Base-by-base conservation (phyloP, 2,113 vertebrate genomes). In the Aldabrachelys gigantea region DNA sequence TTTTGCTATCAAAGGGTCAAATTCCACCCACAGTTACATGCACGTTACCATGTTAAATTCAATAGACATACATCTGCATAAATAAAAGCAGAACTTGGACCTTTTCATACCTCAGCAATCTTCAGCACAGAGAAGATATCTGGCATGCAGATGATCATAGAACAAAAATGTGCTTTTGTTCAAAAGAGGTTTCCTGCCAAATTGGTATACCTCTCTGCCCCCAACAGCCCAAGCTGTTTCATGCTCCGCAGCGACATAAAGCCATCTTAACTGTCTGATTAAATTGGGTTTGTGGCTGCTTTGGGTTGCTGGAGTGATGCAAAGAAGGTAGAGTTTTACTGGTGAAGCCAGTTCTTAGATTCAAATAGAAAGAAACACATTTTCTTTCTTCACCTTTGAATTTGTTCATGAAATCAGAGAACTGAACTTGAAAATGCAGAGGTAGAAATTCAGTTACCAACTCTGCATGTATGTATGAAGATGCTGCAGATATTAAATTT, bases 11-110 rank as follows among this genome's bases (percentile, higher is more conserved):
- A 17, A n/a, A 19, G 8, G 62, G 31, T 35, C 62, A 65, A n/a
- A 62, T 62, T 62, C 13, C 29, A 8, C 59, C 29, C 29, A 62
- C 29, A 2, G 8, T 65, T n/a, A n/a, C 16, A 8, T 0, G 14
- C 8, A 1, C 8, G n/a, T 17, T n/a, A 65, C 65, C 19, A 38
- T 0, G 5, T 21, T 38, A 5, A n/a, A n/a, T 21, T 69, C 17
- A 35, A 5, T 21, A 69, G 35, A 21, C 2, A 2, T 19, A 2
- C 35, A 38, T 17, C 35, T 69, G 65, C 31, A 62, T 62, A 38
- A 9, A 22, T 1, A 69, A 19, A n/a, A 1, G 35, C 65, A 69
- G 35, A 69, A 69, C 31, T n/a, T 35, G 14, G 35, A 38, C 35
- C 19, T 5, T 35, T 8, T 38, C 17, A n/a, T n/a, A 16, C 35